Conservation (phyloP, 2,888 invertebrate species). For the Caenorhabditis sp. region DNA sequence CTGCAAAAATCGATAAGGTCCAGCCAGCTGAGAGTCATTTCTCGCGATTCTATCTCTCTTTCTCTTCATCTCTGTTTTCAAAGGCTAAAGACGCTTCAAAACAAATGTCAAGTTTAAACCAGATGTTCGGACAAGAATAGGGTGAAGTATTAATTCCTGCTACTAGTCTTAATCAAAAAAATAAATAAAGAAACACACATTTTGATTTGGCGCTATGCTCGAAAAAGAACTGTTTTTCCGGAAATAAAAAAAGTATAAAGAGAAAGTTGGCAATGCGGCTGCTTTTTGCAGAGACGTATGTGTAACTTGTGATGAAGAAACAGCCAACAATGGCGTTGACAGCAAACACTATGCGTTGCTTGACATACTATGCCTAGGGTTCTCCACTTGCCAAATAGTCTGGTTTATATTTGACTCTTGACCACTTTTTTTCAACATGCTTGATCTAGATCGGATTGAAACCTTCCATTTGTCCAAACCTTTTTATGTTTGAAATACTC, state of each 20-base stretch:
- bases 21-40: conserved; percentile 33
- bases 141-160: too few relatives aligned
- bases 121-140: not conserved
- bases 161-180: too few relatives aligned
- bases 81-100: not conserved
- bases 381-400: conserved; percentile 7
- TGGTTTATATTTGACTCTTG: not conserved
- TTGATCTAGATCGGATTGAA: not conserved
- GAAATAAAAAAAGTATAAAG: not conserved
- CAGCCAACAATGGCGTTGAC: conserved; percentile 34
- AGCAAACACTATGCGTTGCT: conserved; percentile 27
- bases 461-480: conserved; percentile 11
- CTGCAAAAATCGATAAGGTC: conserved; percentile 62
- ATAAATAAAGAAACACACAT: too few relatives aligned
- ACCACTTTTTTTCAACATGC: conserved; percentile 5
- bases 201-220: too few relatives aligned
- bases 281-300: conserved; percentile 20
- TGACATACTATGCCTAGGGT: conserved; percentile 17
- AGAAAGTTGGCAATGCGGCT: not conserved
- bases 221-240: too few relatives aligned
- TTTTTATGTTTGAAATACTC: conserved; percentile 54
- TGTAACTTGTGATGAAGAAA: conserved; percentile 19
- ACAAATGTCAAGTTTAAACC: not conserved
- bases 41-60: not conserved
- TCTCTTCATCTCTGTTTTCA: not conserved